phyloP scores from a whole-genome alignment of 2,113 vertebrate species.

The Ia io region DNA sequence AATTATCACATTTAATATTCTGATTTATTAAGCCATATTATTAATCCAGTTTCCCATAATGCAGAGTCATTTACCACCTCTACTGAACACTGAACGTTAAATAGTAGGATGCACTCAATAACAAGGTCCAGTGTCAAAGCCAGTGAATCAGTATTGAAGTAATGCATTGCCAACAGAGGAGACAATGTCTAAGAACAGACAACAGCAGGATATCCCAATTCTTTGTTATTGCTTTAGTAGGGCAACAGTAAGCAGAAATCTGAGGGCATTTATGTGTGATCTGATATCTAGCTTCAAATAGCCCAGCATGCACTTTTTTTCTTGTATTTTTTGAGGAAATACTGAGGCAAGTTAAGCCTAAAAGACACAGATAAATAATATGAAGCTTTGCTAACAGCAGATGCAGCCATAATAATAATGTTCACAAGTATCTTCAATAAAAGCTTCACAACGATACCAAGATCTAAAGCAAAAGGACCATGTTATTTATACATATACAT shows the following conservation, averaged over 20 bases:
- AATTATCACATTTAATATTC: slow-evolving; percentile 19
- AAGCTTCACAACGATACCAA: neutral
- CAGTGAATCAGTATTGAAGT: neutral
- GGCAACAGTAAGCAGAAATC: neutral
- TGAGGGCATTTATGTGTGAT: neutral
- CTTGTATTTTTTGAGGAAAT: slow-evolving; percentile 5
- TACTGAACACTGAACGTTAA: neutral
- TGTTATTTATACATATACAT: neutral
- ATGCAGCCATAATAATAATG: neutral
- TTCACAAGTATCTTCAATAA: slow-evolving; percentile 6
- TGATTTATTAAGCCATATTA: neutral
- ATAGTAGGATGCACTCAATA: neutral
- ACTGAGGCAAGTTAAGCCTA: neutral
- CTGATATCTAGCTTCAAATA: neutral
- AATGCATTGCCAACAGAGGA: neutral
- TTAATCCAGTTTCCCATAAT: slow-evolving; percentile 15
- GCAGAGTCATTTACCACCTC: neutral
- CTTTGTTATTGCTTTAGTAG: neutral
- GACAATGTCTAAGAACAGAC: neutral
- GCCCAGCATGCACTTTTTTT: neutral
- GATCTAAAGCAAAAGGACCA: neutral
- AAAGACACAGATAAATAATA: neutral
- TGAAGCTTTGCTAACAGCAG: neutral
- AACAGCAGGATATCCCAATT: neutral
- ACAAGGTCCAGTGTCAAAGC: neutral